Base-by-base conservation (phyloP, 2,797 vertebrate species). In the Geotrypetes seraphini region DNA sequence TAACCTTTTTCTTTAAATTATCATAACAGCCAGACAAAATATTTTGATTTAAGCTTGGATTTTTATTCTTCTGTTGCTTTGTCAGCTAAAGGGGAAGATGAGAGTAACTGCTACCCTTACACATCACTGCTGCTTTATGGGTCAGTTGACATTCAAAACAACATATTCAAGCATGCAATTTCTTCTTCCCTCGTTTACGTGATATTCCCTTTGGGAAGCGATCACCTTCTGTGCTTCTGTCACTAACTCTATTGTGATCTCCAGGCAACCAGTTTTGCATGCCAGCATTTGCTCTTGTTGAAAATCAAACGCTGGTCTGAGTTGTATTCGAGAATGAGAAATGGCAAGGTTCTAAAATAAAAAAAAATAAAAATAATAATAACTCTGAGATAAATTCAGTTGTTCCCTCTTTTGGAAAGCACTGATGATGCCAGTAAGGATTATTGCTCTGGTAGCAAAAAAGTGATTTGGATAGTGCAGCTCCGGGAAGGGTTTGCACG, bases 161-260 rank as follows among this genome's bases (percentile, higher is more conserved):
- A 25, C 43, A 46, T 46, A 33, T 19, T 46, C 43, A 46, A 39
- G 22, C 19, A 25, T 47, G 44, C 29, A 47, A 25, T 36, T 33
- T 16, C 17, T 23, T 27, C 25, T 32, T n/a, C 19, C 31, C 7
- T 19, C 23, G 26, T 39, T 31, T 36, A 13, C 28, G 37, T 35
- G 27, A 39, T 35, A 31, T 16, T 19, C 35, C 28, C 31, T 28
- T 12, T 17, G 31, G 25, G 36, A 38, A 12, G 13, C 16, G 10
- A 25, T 27, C 26, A 28, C 31, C 40, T 33, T 35, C 31, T 23
- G 30, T 25, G 25, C 43, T 33, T 33, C 43, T 46, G 30, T 46
- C 43, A 46, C 34, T 45, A 38, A 33, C 34, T 33, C 25, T 43
- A 29, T 28, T 46, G 28, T 46, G 30, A 46, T 46, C 46, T 39